Base-by-base conservation (phyloP, 2,888 invertebrate genomes). In the Drosophila meridiana region DNA sequence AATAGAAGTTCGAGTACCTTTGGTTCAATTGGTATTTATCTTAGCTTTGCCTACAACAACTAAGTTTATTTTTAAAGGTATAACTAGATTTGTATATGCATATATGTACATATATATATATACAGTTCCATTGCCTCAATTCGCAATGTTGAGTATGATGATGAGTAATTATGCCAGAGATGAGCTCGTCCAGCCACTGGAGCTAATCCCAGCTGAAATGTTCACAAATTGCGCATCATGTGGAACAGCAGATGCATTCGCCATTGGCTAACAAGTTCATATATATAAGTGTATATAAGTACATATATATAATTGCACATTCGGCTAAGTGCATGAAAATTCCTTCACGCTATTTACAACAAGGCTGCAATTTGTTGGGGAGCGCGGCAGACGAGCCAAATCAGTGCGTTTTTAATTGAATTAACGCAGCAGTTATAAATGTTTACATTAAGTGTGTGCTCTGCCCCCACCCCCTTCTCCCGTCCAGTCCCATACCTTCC, bases 361-460 rank as follows among this genome's bases (percentile, higher is more conserved):
- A 68, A 67, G 53, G 45, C 53, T 55, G 80, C 84, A 84, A 84
- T 79, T 83, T 87, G 74, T 69, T 14, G 57, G 57, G 40, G n/a
- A 45, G 62, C 45, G 53, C 43, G 62, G 40, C 47, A 65, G 42
- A 52, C 50, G 66, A 69, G 63, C 55, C 67, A 66, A 78, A 69
- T 61, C 66, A 52, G 63, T 58, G 70, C 53, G 55, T 56, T 80
- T 87, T 87, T 84, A 86, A 86, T 84, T 86, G 82, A 89, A 89
- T 86, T 87, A 86, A 89, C 81, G 82, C 85, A 56, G 78, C 86
- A 69, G 74, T 73, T 74, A 85, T 73, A 69, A 74, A 69, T 82
- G 82, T 81, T 81, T 72, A 69, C 64, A 81, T 74, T 71, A 71
- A 65, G 60, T 62, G 42, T 34, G 40, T 73, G 57, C 9, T 32